Conservation (phyloP, 2,888 invertebrate species). For the Drosophila cognata region DNA sequence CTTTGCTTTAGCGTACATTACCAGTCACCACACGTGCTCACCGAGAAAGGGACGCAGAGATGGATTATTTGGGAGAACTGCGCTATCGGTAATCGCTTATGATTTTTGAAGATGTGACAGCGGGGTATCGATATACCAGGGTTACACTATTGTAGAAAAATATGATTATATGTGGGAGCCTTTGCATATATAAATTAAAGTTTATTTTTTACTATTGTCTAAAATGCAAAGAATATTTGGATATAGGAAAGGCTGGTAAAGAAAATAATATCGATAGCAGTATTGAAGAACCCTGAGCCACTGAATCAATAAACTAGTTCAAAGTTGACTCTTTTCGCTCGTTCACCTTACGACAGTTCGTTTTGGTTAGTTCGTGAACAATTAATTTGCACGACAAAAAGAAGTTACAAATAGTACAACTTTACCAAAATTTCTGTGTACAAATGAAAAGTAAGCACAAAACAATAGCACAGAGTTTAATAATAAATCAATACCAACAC, state of each 20-base stretch:
- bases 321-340: conserved; percentile 3
- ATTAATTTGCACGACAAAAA: conserved; percentile 52
- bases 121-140: conserved; percentile 4
- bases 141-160: background rate
- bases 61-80: background rate
- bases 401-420: conserved; percentile 49
- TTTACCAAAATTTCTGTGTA: conserved; percentile 40
- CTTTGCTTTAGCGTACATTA: conserved; percentile 37
- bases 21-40: conserved; percentile 52
- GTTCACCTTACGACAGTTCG: conserved; percentile 21
- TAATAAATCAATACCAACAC: conserved; percentile 43
- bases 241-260: background rate
- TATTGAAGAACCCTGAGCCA: conserved; percentile 4
- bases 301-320: conserved; percentile 1
- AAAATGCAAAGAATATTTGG: background rate
- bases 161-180: background rate
- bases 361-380: conserved; percentile 49
- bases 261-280: background rate
- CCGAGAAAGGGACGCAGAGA: conserved; percentile 30
- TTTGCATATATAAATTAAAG: background rate
- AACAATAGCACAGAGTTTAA: conserved; percentile 14
- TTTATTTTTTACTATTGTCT: too few relatives aligned
- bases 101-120: background rate
- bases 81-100: conserved; percentile 10
- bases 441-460: conserved; percentile 60